Conservation (phyloP, 2,113 vertebrate genomes). For the Hemicordylus capensis region DNA sequence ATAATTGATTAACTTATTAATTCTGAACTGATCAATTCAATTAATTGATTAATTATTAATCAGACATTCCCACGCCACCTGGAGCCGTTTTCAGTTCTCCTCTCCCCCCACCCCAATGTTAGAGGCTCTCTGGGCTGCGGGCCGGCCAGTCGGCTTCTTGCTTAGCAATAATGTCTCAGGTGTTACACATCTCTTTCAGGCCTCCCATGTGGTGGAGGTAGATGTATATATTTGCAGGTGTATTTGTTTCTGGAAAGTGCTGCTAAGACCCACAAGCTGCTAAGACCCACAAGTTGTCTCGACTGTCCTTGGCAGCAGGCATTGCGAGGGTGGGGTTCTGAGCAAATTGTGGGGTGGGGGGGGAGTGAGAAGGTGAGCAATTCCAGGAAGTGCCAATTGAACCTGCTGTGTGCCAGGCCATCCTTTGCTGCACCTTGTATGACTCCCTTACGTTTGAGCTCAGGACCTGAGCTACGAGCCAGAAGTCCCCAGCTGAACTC, state of each 20-base stretch:
- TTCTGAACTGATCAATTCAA: too few species aligned
- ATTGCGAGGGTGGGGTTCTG: background rate
- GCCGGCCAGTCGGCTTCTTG: background rate
- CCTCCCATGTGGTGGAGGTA: background rate
- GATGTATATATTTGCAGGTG: background rate
- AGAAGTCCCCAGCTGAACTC: background rate
- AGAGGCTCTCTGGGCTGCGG: background rate
- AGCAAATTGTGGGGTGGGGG: too few species aligned
- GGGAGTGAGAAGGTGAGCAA: background rate
- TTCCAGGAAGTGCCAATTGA: background rate
- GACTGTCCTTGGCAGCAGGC: too few species aligned
- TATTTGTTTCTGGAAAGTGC: background rate
- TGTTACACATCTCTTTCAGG: accelerated
- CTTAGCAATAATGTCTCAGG: background rate
- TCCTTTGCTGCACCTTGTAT: background rate
- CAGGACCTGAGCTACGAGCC: background rate
- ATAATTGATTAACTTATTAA: too few species aligned
- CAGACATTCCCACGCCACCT: too few species aligned
- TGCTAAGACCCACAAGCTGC: conserved; percentile 16
- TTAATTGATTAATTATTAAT: too few species aligned
- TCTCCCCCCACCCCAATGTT: background rate
- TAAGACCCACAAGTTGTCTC: background rate
- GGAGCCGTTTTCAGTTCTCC: background rate
- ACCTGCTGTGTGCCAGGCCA: too few species aligned
- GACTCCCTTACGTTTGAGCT: background rate